phyloP scores from a whole-genome alignment of 2,797 vertebrate species.

The Botia almorhae region DNA sequence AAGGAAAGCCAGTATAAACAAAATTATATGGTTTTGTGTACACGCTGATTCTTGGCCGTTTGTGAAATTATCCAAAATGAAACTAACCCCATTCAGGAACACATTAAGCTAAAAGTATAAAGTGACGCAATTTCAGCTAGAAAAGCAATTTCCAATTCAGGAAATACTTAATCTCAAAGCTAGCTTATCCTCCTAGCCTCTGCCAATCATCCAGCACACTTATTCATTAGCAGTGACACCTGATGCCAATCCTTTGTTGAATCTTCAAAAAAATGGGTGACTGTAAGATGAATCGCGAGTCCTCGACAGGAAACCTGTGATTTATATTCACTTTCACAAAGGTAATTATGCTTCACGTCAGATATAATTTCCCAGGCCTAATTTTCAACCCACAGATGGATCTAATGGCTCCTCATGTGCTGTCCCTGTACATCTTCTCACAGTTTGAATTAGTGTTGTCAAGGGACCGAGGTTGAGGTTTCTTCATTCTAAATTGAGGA shows the following conservation, averaged over 20 bases:
- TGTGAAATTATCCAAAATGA: slow-evolving; percentile 2
- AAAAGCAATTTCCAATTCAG: slow-evolving; percentile 36
- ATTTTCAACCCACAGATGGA: slow-evolving; percentile 59
- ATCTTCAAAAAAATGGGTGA: slow-evolving; percentile 47
- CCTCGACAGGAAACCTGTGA: slow-evolving; percentile 59
- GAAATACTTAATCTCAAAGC: slow-evolving; percentile 4
- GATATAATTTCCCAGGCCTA: slow-evolving; percentile 64
- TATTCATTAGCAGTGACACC: slow-evolving; percentile 58
- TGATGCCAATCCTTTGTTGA: slow-evolving; percentile 61
- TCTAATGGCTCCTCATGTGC: slow-evolving; percentile 61
- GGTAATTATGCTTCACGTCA: slow-evolving; percentile 67
- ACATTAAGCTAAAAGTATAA: neutral
- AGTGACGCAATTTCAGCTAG: slow-evolving; percentile 15
- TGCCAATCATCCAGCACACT: slow-evolving; percentile 39
- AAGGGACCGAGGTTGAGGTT: slow-evolving; percentile 54
- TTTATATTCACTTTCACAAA: slow-evolving; percentile 62
- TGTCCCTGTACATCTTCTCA: slow-evolving; percentile 51
- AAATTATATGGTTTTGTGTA: neutral
- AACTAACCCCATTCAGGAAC: neutral
- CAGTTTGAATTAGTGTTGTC: slow-evolving; percentile 64
- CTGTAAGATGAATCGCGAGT: slow-evolving; percentile 52
- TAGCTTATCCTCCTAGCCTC: slow-evolving; percentile 27
- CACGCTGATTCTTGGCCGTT: neutral
- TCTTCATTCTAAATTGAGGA: slow-evolving; percentile 46
- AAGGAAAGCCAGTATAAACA: neutral